Conservation (phyloP, 2,888 invertebrate species). For the Ceriagrion tenellum region DNA sequence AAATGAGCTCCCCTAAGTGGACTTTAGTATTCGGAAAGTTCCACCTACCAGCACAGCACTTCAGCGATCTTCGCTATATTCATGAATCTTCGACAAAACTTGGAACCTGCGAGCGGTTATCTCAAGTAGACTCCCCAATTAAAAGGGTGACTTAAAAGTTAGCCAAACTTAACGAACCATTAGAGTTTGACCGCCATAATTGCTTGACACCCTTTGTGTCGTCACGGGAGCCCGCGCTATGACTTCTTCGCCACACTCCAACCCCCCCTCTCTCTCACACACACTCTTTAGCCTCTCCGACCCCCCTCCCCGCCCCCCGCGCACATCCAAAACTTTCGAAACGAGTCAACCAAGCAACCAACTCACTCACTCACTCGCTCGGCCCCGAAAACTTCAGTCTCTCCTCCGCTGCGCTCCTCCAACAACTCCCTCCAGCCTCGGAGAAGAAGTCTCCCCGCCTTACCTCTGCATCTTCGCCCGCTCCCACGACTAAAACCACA, state of each 20-base stretch:
- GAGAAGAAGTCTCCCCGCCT: not conserved
- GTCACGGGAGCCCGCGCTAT: not conserved
- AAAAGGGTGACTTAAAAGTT: slow-evolving; percentile 5
- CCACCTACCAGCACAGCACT: slow-evolving; percentile 9
- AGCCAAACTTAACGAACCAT: slow-evolving; percentile 49
- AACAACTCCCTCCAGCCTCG: not conserved
- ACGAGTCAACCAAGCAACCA: slow-evolving; percentile 61
- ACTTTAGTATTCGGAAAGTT: not conserved
- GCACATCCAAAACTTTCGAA: slow-evolving; percentile 41
- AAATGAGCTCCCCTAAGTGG: slow-evolving; percentile 15
- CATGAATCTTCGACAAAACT: slow-evolving; percentile 19
- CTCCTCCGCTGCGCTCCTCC: no score
- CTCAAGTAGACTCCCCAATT: slow-evolving; percentile 1
- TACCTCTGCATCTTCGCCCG: slow-evolving; percentile 52
- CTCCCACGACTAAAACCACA: slow-evolving; percentile 26
- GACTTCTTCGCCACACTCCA: slow-evolving; percentile 36
- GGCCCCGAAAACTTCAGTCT: slow-evolving; percentile 28
- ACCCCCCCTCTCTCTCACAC: not conserved
- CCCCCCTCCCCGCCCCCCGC: not conserved
- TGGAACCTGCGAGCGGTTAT: not conserved
- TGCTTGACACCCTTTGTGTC: slow-evolving; percentile 58
- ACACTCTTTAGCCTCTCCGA: not conserved
- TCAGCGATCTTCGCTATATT: slow-evolving; percentile 8
- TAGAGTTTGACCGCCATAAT: slow-evolving; percentile 62
- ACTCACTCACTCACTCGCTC: slow-evolving; percentile 50